A percentile compares a stretch with the other conserved stretches of the same genome.
phyloP scores from a whole-genome alignment of 2,888 invertebrate genomes.

The Plebejus anna region DNA sequence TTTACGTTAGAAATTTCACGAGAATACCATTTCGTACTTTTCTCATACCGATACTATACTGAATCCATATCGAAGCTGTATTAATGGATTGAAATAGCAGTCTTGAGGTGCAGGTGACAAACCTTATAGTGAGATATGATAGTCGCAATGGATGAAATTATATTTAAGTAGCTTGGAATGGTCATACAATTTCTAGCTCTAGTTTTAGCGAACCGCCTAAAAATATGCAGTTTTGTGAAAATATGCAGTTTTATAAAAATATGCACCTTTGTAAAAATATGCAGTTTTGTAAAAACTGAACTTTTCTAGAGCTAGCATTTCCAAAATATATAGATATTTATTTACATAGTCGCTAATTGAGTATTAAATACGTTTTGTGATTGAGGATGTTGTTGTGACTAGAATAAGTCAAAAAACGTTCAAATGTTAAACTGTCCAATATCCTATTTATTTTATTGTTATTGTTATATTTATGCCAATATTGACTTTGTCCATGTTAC shows the following conservation, averaged over 20 bases:
- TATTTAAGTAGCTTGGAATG: conserved; percentile 13
- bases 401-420: conserved; percentile 19
- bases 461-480: conserved; percentile 6
- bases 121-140: conserved; percentile 24
- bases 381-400: conserved; percentile 11
- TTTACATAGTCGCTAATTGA: conserved; percentile 8
- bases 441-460: conserved; percentile 8
- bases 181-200: conserved; percentile 17
- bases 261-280: background rate
- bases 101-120: conserved; percentile 11
- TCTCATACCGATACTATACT: background rate
- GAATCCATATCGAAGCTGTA: background rate
- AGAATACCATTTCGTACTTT: background rate
- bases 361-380: conserved; percentile 20
- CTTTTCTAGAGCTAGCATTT: background rate
- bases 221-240: background rate
- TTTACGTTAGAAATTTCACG: background rate
- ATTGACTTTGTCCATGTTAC: conserved; percentile 8
- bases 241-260: background rate
- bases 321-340: background rate
- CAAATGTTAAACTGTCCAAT: conserved; percentile 4
- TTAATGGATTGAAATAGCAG: background rate
- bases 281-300: background rate
- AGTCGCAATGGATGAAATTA: conserved; percentile 23
- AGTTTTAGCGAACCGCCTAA: conserved; percentile 5